Base-by-base conservation (phyloP, 2,113 vertebrate species). In the Brachionichthys hirsutus region DNA sequence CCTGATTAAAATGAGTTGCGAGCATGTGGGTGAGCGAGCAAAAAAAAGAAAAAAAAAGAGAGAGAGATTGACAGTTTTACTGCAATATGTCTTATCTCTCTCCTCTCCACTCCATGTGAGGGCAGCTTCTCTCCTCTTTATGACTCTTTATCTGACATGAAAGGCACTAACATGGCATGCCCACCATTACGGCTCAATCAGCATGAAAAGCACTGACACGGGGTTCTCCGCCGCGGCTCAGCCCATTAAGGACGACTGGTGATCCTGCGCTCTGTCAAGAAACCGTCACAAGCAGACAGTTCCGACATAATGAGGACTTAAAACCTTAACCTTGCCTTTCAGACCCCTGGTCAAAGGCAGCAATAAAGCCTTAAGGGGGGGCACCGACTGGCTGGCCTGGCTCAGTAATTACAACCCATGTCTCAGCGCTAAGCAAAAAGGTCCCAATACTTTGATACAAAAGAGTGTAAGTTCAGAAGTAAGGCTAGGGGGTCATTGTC, bases 11-110 rank as follows among this genome's bases (percentile, higher is more conserved):
- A 67, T 38, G 12, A 58, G 49, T 14, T 24, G 35, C 34, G 51
- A 35, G 35, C 24, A 20, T 22, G 62, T 38, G 51, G 30, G 46
- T 18, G 11, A 60, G 60, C 59, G 19, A 67, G 15, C 15, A 34
- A 42, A 40, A 56, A 63, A 48, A 54, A 87, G 89, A 86, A 90
- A 89, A 87, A n/a, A n/a, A n/a, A n/a, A n/a, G n/a, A 86, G 85
- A 90, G 86, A 92, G 38, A 62, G 40, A 82, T 55, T 68, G 83
- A 84, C 69, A 90, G 91, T 92, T 95, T 97, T 94, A 98, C 92
- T 91, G 92, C 92, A 73, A 83, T 81, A 91, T 92, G 93, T 85
- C 83, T 95, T 95, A 94, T 95, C 94, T 95, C 86, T 88, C 91
- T 90, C 63, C 67, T 72, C 73, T 81, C 60, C 64, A 81, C 73